Evolutionary conservation across 2,113 vertebrate species (phyloP).

Genomic region (Catagonus wagneri): DNA sequence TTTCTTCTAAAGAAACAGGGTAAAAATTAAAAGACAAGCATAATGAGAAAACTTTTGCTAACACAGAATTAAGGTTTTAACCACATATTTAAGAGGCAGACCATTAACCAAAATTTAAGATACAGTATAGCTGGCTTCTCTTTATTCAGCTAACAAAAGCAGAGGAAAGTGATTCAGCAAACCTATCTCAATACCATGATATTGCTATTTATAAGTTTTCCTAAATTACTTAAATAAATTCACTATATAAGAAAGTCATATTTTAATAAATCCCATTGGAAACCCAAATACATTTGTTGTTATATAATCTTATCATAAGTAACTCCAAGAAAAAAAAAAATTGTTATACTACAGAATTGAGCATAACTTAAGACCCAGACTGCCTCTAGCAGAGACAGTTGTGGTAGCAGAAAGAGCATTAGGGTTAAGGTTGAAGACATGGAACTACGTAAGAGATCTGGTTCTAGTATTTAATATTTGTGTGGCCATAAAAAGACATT

Average conservation of each 20-base stretch:
- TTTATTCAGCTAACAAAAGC: conserved; percentile 26
- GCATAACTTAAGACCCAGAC: neutral
- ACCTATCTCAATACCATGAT: neutral
- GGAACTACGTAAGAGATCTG: neutral
- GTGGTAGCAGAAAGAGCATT: neutral
- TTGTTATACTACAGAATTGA: neutral
- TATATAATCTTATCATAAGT: neutral
- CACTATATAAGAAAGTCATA: conserved; percentile 20
- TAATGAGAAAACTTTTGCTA: neutral
- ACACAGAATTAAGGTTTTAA: conserved; percentile 12
- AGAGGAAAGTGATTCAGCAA: conserved; percentile 11
- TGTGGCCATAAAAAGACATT: neutral
- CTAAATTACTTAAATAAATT: conserved; percentile 52
- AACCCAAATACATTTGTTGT: neutral
- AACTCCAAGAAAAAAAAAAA: conserved; percentile 38
- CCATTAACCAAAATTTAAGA: conserved; percentile 43
- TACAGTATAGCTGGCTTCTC: neutral
- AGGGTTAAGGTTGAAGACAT: neutral
- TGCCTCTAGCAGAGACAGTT: neutral
- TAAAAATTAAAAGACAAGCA: conserved; percentile 45
- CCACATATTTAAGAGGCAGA: neutral
- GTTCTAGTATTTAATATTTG: neutral
- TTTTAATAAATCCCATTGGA: conserved; percentile 37
- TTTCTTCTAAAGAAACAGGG: neutral
- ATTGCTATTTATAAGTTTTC: neutral